Percentiles rank a stretch among this genome's conserved stretches.
Evolutionary conservation across 2,888 invertebrate species (phyloP).

Genomic region (Loripinus fragilis): DNA sequence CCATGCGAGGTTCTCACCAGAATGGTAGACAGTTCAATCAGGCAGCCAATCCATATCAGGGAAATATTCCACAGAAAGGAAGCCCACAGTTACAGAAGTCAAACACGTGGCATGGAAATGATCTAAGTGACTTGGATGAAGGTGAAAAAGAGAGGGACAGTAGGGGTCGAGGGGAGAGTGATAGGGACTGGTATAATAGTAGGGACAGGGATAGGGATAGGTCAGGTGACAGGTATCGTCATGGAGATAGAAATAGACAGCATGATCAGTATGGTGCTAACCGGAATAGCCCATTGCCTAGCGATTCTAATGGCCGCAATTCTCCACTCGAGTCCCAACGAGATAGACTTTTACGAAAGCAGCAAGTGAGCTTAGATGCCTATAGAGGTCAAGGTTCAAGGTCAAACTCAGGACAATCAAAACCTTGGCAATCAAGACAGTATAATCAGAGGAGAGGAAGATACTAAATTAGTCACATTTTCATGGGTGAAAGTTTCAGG

Average conservation of each 20-base stretch:
- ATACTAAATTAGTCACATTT: no score
- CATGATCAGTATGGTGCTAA: constrained; percentile 7
- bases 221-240: constrained; percentile 16
- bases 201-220: constrained; percentile 27
- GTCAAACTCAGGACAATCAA: constrained; percentile 26
- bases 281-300: not conserved
- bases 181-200: constrained; percentile 19
- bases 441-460: constrained; percentile 25
- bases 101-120: constrained; percentile 63
- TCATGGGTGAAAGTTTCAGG: no score
- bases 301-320: constrained; percentile 12
- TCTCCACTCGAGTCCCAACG: constrained; percentile 48
- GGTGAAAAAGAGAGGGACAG: constrained; percentile 22
- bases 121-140: constrained; percentile 16
- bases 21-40: not conserved
- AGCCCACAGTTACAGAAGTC: constrained; percentile 54
- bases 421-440: constrained; percentile 14
- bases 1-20: constrained; percentile 19
- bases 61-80: not conserved
- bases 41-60: constrained; percentile 19
- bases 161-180: constrained; percentile 9
- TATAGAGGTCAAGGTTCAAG: constrained; percentile 41
- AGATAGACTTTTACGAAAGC: constrained; percentile 54
- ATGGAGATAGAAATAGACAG: not conserved
- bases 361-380: constrained; percentile 36